phyloP scores from a whole-genome alignment of 1,140 invertebrate genomes.

The Camponotus pennsylvanicus region DNA sequence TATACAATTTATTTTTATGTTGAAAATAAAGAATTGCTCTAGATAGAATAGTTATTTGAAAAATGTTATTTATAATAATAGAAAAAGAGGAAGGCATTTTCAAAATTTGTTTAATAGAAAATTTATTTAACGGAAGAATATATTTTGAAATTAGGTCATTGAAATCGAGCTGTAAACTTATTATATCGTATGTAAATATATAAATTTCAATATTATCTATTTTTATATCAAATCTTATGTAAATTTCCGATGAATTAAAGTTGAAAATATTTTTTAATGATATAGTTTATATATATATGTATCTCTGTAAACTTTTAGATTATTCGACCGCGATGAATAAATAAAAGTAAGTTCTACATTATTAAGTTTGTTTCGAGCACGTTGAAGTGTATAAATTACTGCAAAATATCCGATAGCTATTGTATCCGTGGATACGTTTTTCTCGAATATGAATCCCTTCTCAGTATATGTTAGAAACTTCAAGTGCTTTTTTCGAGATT shows the following conservation, averaged over 20 bases:
- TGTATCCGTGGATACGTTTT: conserved; percentile 25
- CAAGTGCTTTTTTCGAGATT: conserved; percentile 45
- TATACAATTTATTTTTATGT: background rate
- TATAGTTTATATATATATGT: background rate
- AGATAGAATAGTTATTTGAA: background rate
- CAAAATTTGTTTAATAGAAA: conserved; percentile 2
- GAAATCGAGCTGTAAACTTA: background rate
- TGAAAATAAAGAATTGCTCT: background rate
- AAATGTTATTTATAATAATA: background rate
- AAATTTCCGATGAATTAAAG: conserved; percentile 1
- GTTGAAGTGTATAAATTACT: conserved; percentile 50
- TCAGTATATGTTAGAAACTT: conserved; percentile 35
- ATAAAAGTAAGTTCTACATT: background rate
- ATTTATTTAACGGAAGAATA: background rate
- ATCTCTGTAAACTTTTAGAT: conserved; percentile 6
- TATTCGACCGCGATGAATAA: conserved; percentile 10
- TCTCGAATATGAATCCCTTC: conserved; percentile 41
- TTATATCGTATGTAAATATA: background rate
- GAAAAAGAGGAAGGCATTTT: background rate
- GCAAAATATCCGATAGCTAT: conserved; percentile 40
- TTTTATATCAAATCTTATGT: background rate
- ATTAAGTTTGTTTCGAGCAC: background rate
- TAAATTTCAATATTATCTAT: background rate
- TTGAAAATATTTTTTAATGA: background rate
- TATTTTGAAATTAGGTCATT: conserved; percentile 3